Percentiles rank a stretch among this genome's conserved stretches.
phyloP scores from a whole-genome alignment of 2,113 vertebrate genomes.

The Sigmodon hispidus region DNA sequence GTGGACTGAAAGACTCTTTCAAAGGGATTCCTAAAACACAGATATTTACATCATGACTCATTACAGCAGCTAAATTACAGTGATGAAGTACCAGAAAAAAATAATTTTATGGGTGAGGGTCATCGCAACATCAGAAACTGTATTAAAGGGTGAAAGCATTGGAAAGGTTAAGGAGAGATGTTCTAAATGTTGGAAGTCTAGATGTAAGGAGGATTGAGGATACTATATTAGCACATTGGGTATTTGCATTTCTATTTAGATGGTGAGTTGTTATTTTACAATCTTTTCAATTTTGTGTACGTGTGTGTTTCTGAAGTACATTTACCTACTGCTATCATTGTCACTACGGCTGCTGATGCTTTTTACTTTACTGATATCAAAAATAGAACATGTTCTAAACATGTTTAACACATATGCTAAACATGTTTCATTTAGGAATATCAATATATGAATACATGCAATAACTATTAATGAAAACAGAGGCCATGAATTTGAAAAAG shows the following conservation, averaged over 20 bases:
- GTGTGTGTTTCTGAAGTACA: neutral
- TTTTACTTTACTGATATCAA: neutral
- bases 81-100: neutral
- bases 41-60: neutral
- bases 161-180: too few relatives aligned
- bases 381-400: neutral
- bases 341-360: too few relatives aligned
- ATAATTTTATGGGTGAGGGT: too few relatives aligned
- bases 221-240: neutral
- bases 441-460: neutral
- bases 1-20: accelerated
- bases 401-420: neutral
- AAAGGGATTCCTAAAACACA: neutral
- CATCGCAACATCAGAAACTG: too few relatives aligned
- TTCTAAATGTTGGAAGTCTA: too few relatives aligned
- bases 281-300: too few relatives aligned
- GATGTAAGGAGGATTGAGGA: neutral
- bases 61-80: neutral
- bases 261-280: neutral
- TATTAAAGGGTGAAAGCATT: too few relatives aligned
- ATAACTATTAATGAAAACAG: neutral
- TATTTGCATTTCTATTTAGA: neutral
- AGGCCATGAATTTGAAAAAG: neutral
- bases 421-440: neutral
- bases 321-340: too few relatives aligned